Evolutionary conservation across 2,113 vertebrate genomes (phyloP).

Genomic region (Burhinus bistriatus): DNA sequence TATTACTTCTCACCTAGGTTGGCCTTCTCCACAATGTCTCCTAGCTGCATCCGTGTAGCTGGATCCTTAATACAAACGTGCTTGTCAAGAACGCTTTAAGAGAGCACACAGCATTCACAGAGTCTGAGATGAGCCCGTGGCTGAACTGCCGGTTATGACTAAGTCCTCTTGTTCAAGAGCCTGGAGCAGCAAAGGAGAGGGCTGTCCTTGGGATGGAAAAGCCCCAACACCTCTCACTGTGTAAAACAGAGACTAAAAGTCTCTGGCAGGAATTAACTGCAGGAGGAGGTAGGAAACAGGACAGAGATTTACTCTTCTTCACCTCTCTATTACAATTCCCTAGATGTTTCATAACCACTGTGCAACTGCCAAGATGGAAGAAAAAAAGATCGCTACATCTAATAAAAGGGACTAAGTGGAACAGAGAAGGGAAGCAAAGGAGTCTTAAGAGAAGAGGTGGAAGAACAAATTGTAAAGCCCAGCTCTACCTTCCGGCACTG

Average conservation of each 20-base stretch:
- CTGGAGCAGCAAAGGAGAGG: background rate
- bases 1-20: background rate
- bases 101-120: background rate
- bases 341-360: background rate
- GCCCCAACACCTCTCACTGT: background rate
- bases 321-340: background rate
- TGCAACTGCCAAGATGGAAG: background rate
- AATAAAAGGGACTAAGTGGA: background rate
- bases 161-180: background rate
- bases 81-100: background rate
- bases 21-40: background rate
- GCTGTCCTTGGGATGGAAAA: background rate
- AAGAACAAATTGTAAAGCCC: background rate
- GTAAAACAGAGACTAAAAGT: background rate
- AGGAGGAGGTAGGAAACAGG: background rate
- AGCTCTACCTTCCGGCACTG: background rate
- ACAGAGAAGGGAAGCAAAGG: background rate
- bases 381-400: background rate
- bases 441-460: background rate
- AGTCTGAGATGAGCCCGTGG: background rate
- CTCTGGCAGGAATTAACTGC: background rate
- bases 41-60: background rate
- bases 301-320: background rate
- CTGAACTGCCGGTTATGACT: background rate
- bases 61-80: background rate